phyloP scores from a whole-genome alignment of 2,113 vertebrate species.

The Urocitellus parryii region DNA sequence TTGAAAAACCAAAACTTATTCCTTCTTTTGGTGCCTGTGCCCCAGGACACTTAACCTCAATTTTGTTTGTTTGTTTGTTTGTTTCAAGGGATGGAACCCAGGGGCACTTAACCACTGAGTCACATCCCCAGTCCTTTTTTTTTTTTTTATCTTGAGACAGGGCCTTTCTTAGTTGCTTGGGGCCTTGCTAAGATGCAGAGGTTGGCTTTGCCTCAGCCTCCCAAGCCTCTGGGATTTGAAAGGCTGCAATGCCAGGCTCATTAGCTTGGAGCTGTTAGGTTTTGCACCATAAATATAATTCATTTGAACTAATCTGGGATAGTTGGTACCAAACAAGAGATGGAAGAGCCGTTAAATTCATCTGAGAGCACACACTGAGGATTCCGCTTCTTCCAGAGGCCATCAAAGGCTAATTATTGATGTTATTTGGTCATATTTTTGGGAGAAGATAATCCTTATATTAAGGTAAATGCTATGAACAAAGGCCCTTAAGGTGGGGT shows the following conservation, averaged over 20 bases:
- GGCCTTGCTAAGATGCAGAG: no score
- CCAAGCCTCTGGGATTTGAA: background rate
- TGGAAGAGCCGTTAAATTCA: conserved; percentile 62
- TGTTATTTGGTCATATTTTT: background rate
- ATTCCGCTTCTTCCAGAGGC: conserved; percentile 21
- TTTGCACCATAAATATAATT: conserved; percentile 56
- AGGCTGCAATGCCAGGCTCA: background rate
- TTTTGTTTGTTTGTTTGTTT: background rate
- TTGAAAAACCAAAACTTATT: background rate
- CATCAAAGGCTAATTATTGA: conserved; percentile 24
- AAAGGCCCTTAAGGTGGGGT: background rate
- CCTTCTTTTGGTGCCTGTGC: background rate
- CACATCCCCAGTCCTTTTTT: no score
- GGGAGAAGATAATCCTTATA: background rate
- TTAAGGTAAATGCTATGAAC: conserved; percentile 28
- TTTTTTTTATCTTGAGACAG: no score
- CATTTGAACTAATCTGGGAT: conserved; percentile 59
- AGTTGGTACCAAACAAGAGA: conserved; percentile 34
- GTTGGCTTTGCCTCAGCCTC: no score
- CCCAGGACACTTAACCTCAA: background rate
- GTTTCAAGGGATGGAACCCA: no score
- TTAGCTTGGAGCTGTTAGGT: background rate
- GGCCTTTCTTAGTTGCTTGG: no score
- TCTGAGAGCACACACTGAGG: background rate
- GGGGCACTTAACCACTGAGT: no score